phyloP scores from a whole-genome alignment of 2,797 vertebrate genomes.

The Allenopithecus nigroviridis region DNA sequence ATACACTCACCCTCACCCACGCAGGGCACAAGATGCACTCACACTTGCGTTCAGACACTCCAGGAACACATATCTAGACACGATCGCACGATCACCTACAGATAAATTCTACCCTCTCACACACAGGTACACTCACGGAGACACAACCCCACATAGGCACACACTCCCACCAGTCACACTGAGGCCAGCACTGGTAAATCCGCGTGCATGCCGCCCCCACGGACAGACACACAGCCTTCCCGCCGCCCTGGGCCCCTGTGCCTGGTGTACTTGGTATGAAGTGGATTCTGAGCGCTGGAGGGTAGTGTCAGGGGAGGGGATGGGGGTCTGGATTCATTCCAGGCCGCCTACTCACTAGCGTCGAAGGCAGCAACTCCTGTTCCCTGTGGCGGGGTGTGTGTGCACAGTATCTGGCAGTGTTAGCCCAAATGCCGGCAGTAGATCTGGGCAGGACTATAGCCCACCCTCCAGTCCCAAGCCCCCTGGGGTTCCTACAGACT shows the following conservation, averaged over 20 bases:
- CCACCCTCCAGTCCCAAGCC: background rate
- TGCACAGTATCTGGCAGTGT: background rate
- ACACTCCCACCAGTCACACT: fast-evolving
- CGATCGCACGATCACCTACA: background rate
- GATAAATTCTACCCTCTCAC: background rate
- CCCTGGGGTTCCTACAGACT: background rate
- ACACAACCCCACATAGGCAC: background rate
- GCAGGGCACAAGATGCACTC: background rate
- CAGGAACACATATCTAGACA: background rate
- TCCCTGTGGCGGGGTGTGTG: fast-evolving
- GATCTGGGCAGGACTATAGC: background rate
- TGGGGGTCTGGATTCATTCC: background rate
- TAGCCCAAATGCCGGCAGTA: background rate
- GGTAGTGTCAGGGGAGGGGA: fast-evolving
- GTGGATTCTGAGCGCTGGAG: background rate
- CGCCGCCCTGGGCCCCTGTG: background rate
- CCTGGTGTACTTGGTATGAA: background rate
- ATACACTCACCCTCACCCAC: background rate
- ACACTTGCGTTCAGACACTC: background rate
- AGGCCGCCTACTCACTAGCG: background rate
- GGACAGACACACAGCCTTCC: background rate
- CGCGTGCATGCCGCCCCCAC: fast-evolving
- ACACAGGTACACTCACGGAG: background rate
- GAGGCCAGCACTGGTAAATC: background rate
- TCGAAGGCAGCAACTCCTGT: background rate